Conservation (phyloP, 2,113 vertebrate genomes). For the Paradoxurus hermaphroditus region DNA sequence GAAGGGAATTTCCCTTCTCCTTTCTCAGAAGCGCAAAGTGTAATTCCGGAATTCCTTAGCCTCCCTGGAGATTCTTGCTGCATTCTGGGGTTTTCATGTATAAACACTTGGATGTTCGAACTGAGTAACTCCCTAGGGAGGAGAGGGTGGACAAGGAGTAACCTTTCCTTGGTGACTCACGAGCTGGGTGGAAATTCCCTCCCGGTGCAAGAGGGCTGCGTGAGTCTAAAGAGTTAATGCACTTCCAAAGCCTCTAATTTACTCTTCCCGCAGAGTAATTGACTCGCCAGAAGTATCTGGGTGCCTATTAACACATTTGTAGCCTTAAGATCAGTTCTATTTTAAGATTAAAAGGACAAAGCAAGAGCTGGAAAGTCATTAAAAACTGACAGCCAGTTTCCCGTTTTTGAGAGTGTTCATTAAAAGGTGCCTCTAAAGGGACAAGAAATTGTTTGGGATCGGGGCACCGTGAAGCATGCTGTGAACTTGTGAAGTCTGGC, state of each 20-base stretch:
- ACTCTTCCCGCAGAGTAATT: not conserved
- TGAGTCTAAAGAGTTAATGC: not conserved
- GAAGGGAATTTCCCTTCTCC: not conserved
- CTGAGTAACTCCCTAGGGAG: not conserved
- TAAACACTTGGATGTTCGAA: not conserved
- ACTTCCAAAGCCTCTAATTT: not conserved
- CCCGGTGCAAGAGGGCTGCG: not conserved
- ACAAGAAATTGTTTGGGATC: not conserved
- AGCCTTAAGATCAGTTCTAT: not conserved
- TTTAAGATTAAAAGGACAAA: conserved; percentile 10
- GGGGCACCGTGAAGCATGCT: not conserved
- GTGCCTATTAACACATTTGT: not conserved
- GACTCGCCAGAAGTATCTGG: not conserved
- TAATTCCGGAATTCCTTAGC: conserved; percentile 15
- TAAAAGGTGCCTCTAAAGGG: not conserved
- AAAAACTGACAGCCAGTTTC: not conserved
- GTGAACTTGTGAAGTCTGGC: too few species aligned
- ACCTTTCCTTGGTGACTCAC: conserved; percentile 1
- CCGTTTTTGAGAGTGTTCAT: not conserved
- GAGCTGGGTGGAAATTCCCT: not conserved
- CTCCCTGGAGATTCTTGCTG: not conserved
- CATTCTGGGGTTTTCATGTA: not conserved
- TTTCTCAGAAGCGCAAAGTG: not conserved
- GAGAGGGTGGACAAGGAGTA: not conserved
- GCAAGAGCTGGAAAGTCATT: not conserved